Percentiles rank a stretch among this genome's conserved stretches.
Evolutionary conservation across 2,888 invertebrate genomes (phyloP).

Genomic region (Nomada hirtipes): DNA sequence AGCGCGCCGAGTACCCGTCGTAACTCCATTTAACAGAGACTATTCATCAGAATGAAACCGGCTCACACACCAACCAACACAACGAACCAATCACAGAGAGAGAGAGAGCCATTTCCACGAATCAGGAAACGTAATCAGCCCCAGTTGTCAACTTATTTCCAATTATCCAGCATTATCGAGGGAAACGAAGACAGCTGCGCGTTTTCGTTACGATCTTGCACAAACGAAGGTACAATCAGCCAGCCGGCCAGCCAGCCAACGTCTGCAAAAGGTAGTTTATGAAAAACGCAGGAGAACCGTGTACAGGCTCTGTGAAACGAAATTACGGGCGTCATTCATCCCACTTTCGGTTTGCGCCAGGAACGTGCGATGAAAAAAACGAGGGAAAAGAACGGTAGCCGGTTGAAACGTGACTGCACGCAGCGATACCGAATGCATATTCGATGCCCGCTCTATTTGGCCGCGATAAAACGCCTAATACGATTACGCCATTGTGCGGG

Average conservation of each 20-base stretch:
- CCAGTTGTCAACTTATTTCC: constrained; percentile 24
- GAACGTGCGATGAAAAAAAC: constrained; percentile 41
- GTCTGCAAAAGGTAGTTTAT: constrained; percentile 24
- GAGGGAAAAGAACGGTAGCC: constrained; percentile 39
- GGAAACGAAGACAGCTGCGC: constrained; percentile 2
- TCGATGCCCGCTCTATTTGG: constrained; percentile 11
- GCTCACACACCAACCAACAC: neutral
- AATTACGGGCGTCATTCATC: constrained; percentile 54
- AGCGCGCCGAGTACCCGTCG: constrained; percentile 7
- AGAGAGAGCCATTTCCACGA: constrained; percentile 18
- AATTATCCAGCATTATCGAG: constrained; percentile 9
- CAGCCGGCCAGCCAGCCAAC: too few species aligned
- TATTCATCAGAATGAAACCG: constrained; percentile 30
- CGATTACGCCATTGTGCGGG: constrained; percentile 32
- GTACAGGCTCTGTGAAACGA: constrained; percentile 26
- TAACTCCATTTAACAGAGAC: constrained; percentile 41
- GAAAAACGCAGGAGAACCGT: constrained; percentile 35
- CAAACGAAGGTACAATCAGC: neutral
- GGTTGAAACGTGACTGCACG: constrained; percentile 44
- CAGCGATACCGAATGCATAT: constrained; percentile 37
- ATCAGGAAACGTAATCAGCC: constrained; percentile 26
- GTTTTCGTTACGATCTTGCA: constrained; percentile 21
- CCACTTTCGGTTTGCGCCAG: constrained; percentile 41
- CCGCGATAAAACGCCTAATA: constrained; percentile 39
- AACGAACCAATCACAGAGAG: too few species aligned